phyloP scores from a whole-genome alignment of 1,140 invertebrate species.

The Pygmarrhopalites habei region DNA sequence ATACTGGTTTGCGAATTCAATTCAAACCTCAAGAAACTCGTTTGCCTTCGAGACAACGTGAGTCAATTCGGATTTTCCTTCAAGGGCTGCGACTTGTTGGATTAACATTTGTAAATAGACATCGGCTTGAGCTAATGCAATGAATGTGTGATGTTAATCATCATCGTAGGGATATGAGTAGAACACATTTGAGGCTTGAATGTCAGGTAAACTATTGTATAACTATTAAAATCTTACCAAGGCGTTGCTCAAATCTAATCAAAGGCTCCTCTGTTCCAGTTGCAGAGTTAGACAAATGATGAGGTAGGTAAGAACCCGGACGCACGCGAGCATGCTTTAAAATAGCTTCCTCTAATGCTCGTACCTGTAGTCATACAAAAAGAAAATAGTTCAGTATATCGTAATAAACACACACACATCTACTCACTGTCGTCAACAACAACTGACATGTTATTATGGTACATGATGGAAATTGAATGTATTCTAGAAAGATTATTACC shows the following conservation, averaged over 20 bases:
- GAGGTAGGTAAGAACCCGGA: conserved; percentile 31
- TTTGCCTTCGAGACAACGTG: conserved; percentile 31
- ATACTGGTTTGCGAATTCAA: too few species aligned
- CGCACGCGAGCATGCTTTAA: conserved; percentile 58
- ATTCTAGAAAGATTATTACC: too few species aligned
- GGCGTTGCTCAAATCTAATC: conserved; percentile 69
- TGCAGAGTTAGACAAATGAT: conserved; percentile 21
- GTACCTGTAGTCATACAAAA: conserved; percentile 56
- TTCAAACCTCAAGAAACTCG: conserved; percentile 78
- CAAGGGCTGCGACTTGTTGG: conserved; percentile 70
- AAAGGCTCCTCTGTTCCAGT: conserved; percentile 27
- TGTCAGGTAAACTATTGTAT: too few species aligned
- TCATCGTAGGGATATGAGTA: too few species aligned
- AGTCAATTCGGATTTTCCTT: conserved; percentile 34
- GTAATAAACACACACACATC: too few species aligned
- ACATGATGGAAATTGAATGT: too few species aligned
- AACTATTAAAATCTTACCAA: too few species aligned
- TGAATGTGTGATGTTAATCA: too few species aligned
- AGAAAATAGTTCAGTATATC: too few species aligned
- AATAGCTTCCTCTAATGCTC: conserved; percentile 89
- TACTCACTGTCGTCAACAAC: too few species aligned
- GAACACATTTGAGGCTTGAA: too few species aligned
- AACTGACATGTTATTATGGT: too few species aligned
- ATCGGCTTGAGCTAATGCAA: conserved; percentile 90
- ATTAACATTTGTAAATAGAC: conserved; percentile 93